phyloP scores from a whole-genome alignment of 2,888 invertebrate genomes.

The Cotesia congregata region DNA sequence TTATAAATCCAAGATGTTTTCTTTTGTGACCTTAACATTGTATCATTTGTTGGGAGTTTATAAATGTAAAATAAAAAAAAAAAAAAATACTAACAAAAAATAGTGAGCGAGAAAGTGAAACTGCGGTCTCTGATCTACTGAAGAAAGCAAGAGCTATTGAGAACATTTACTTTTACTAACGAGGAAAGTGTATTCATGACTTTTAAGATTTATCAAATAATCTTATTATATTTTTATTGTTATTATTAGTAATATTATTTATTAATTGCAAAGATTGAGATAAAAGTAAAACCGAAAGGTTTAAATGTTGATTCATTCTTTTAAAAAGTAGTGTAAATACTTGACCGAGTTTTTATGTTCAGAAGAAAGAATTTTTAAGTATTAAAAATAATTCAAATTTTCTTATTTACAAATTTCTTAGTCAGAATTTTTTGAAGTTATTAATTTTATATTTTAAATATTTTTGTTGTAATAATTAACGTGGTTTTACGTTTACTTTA shows the following conservation, averaged over 20 bases:
- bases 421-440: too few species aligned
- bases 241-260: not conserved
- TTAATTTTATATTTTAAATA: too few species aligned
- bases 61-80: not conserved
- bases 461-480: too few species aligned
- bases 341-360: too few species aligned
- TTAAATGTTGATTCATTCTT: too few species aligned
- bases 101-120: slow-evolving; percentile 41
- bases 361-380: too few species aligned
- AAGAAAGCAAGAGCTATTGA: slow-evolving; percentile 37
- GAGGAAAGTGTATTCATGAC: slow-evolving; percentile 7
- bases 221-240: not conserved
- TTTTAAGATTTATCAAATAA: not conserved
- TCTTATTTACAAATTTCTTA: too few species aligned
- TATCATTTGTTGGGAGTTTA: not conserved
- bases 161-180: slow-evolving; percentile 33
- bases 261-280: too few species aligned
- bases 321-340: too few species aligned
- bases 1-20: not conserved
- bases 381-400: too few species aligned
- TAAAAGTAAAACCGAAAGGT: too few species aligned
- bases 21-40: slow-evolving; percentile 1
- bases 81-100: slow-evolving; percentile 17
- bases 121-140: slow-evolving; percentile 31
- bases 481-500: too few species aligned